Evolutionary conservation across 2,888 invertebrate genomes (phyloP), one percentile per base, ranked within the genome.

Genomic region (Synergus itoensis): DNA sequence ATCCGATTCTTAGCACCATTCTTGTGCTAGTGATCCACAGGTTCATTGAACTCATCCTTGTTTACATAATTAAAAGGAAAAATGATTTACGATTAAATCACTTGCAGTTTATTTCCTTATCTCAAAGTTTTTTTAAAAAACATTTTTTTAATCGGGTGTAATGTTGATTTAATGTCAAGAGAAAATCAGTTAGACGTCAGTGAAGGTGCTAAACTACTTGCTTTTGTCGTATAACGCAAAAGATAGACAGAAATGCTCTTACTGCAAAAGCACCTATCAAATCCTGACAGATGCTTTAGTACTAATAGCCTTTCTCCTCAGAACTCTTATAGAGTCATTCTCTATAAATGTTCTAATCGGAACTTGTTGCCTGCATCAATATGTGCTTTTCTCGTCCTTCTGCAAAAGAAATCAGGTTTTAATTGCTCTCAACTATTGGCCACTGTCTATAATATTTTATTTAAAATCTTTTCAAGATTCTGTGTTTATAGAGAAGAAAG

Each of bases 301-400:
- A 60, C 60, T 60, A 60, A 60, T 14, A 60, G 60, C 60, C 60
- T 21, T 60, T 60, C 60, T 60, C 60, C 12, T 60, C 60, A 60
- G 18, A 60, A 48, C 12, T 2, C 21, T 21, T 21, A 60, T 60
- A 18, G 60, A 60, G 18, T 21, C 21, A 12, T 60, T 60, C 60
- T 60, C 12, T 3, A 60, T 60, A 21, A 21, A 60, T 21, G 9
- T 12, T 60, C 4, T 60, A 21, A 21, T 5, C 21, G 21, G 7
- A 11, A 18, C 21, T 60, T 21, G 4, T 12, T 60, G 21, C 14
- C 60, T 60, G 21, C 60, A 60, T 60, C 12, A 21, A 60, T 60
- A 60, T 21, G 5, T 21, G 60, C 5, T 60, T 0, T 21, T 28
- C 0, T 28, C 12, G 9, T 60, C 12, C 2, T 21, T 60, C 0